Conservation (phyloP, 1,140 invertebrate genomes). For the Laupala kohalensis region DNA sequence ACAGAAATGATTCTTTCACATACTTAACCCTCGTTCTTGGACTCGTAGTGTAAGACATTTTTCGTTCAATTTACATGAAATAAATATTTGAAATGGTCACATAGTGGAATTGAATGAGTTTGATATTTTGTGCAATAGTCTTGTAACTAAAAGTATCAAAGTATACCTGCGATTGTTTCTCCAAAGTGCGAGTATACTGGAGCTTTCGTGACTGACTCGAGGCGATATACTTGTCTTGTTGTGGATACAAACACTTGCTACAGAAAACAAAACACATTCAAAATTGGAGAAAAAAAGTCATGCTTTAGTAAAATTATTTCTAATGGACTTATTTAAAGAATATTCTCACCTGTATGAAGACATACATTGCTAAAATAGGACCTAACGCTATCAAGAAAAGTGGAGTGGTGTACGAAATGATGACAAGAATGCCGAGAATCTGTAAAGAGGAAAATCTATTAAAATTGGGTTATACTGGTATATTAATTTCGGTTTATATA, state of each 20-base stretch:
- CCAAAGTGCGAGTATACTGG: constrained; percentile 54
- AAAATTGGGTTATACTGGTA: too few relatives aligned
- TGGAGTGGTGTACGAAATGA: background rate
- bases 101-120: too few relatives aligned
- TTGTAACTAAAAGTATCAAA: too few relatives aligned
- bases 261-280: background rate
- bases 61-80: too few relatives aligned
- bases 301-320: too few relatives aligned
- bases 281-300: too few relatives aligned
- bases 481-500: too few relatives aligned
- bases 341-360: background rate
- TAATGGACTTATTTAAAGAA: background rate
- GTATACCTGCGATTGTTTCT: constrained; percentile 35
- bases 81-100: too few relatives aligned
- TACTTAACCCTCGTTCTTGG: too few relatives aligned
- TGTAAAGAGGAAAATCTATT: background rate
- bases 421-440: background rate
- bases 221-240: constrained; percentile 44
- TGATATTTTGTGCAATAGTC: too few relatives aligned
- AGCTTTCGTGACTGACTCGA: constrained; percentile 45
- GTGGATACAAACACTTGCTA: constrained; percentile 46
- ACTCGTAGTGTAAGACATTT: too few relatives aligned
- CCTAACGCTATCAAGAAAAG: background rate
- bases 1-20: too few relatives aligned
- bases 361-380: background rate